phyloP scores from a whole-genome alignment of 2,888 invertebrate genomes.

The Drosophila paucipuncta region DNA sequence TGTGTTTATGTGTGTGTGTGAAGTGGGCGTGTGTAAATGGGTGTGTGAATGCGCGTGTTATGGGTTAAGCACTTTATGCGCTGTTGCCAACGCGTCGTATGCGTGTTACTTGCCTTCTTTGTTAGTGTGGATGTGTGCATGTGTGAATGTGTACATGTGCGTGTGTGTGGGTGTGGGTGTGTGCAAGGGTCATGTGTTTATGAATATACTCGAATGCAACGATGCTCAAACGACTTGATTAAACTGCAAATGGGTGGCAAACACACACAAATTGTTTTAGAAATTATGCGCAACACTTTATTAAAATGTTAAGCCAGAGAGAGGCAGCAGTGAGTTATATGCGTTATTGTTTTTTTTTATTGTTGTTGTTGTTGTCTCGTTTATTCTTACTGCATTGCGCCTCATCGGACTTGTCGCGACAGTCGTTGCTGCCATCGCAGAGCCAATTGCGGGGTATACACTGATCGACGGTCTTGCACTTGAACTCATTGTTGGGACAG shows the following conservation, averaged over 20 bases:
- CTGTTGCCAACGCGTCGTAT: constrained; percentile 61
- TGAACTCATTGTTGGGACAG: constrained; percentile 88
- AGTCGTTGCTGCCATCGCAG: constrained; percentile 90
- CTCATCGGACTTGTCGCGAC: constrained; percentile 90
- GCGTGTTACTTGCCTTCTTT: constrained; percentile 38
- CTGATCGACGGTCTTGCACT: constrained; percentile 88
- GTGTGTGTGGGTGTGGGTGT: constrained; percentile 4
- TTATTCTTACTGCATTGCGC: constrained; percentile 88
- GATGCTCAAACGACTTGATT: constrained; percentile 69
- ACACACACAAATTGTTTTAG: constrained; percentile 54
- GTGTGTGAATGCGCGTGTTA: constrained; percentile 46
- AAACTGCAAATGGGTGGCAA: constrained; percentile 42
- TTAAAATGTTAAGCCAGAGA: constrained; percentile 49
- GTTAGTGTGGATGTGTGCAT: background rate
- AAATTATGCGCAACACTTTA: constrained; percentile 73
- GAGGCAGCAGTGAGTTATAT: constrained; percentile 17
- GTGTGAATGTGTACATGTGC: constrained; percentile 18
- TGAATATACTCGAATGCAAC: constrained; percentile 50
- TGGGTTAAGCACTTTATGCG: constrained; percentile 64
- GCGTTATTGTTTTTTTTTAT: background rate
- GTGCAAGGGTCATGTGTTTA: constrained; percentile 38
- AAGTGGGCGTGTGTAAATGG: constrained; percentile 13
- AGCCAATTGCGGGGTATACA: constrained; percentile 90
- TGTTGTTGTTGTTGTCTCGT: constrained; percentile 17
- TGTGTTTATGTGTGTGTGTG: constrained; percentile 13